Evolutionary conservation across 2,888 invertebrate genomes (phyloP), one percentile per base, ranked within the genome.

Genomic region (Luperina testacea): DNA sequence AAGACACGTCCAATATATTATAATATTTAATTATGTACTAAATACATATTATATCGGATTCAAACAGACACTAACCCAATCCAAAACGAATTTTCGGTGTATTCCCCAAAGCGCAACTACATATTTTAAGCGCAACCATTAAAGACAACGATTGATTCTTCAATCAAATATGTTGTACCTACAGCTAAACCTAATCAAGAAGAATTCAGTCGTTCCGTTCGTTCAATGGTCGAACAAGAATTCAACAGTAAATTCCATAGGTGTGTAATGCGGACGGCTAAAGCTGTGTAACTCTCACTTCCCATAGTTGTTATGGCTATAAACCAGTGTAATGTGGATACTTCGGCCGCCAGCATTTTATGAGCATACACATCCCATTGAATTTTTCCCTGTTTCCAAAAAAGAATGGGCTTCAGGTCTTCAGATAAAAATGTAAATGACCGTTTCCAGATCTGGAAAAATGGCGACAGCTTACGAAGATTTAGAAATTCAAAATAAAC

Each of bases 291-390:
- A 73, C 61, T 80, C 83, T 76, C 70, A 73, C 70, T 67, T 51
- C 59, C 59, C 61, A 63, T 72, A 57, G 82, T n/a, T 65, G 69
- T 51, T 57, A 70, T 73, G 70, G 67, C 61, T 73, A 80, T 83
- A 83, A 84, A 84, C 73, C 81, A 77, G 59, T 83, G 80, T 72
- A 45, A 67, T 51, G 73, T 74, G 51, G 61, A 65, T 63, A 84
- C 70, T 70, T 73, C 61, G 72, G 63, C 72, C 32, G 69, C 32
- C 65, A 65, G 32, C 53, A 59, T 76, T 80, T 80, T 83, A 83
- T 81, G 76, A 84, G 20, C 80, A 72, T 72, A 17, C 79, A 74
- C 61, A 74, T 65, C 61, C 48, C 63, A 70, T 63, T 64, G 70
- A 67, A 70, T 72, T 79, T 80, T 45, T 72, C 38, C 45, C 3